Evolutionary conservation across 1,140 invertebrate species (phyloP).

Genomic region (Pseudoatta argentina): DNA sequence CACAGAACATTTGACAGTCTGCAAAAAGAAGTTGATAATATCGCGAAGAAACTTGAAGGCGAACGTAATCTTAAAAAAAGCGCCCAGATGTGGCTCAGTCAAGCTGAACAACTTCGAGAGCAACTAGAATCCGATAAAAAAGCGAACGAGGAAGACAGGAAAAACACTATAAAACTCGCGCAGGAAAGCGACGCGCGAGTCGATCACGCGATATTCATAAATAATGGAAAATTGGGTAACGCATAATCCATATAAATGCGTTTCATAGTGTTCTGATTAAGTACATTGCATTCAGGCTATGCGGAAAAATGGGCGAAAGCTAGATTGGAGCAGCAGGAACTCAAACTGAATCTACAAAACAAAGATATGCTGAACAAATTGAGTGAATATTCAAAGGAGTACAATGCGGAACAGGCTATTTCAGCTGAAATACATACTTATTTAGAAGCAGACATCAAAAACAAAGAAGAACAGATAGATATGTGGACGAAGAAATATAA

Average conservation of each 20-base stretch:
- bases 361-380: conserved; percentile 65
- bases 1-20: conserved; percentile 73
- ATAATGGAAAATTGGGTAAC: conserved; percentile 66
- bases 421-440: conserved; percentile 70
- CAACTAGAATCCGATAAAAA: conserved; percentile 31
- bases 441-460: conserved; percentile 59
- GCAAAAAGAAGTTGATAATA: conserved; percentile 73
- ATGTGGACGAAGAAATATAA: conserved; percentile 76
- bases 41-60: conserved; percentile 64
- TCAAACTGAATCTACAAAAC: conserved; percentile 63
- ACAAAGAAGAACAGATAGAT: conserved; percentile 73
- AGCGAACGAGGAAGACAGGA: conserved; percentile 17
- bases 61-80: conserved; percentile 73
- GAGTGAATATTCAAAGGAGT: conserved; percentile 48
- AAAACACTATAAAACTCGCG: conserved; percentile 23
- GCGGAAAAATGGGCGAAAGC: conserved; percentile 74
- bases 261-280: background rate
- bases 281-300: conserved; percentile 47
- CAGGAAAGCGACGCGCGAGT: conserved; percentile 35
- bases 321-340: conserved; percentile 74
- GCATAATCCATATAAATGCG: background rate
- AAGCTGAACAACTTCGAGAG: conserved; percentile 64
- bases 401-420: conserved; percentile 71
- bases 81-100: conserved; percentile 70
- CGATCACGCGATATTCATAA: conserved; percentile 54